Evolutionary conservation across 2,113 vertebrate genomes (phyloP).

Genomic region (Xerus inauris): DNA sequence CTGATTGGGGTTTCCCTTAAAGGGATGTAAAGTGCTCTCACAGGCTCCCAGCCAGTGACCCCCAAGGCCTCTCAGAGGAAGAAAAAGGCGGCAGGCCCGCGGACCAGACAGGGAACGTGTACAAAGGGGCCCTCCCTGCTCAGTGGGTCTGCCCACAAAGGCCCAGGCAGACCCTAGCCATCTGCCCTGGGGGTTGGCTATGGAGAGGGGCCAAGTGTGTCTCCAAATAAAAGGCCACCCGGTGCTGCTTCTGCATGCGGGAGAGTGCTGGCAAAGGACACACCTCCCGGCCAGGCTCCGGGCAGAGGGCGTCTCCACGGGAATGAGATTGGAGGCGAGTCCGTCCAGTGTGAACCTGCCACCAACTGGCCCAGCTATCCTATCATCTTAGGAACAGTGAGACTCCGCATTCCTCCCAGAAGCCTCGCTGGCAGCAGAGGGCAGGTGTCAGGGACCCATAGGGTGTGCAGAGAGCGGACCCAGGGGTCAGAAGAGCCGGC

Average conservation of each 20-base stretch:
- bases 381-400: background rate
- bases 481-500: background rate
- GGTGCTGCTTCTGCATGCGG: conserved; percentile 36
- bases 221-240: conserved; percentile 63
- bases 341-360: background rate
- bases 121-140: background rate
- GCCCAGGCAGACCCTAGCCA: background rate
- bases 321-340: background rate
- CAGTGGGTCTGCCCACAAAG: background rate
- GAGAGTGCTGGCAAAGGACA: background rate
- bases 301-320: background rate
- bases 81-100: conserved; percentile 25
- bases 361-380: background rate
- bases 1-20: background rate
- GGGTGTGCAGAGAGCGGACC: background rate
- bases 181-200: background rate
- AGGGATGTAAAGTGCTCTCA: conserved; percentile 76
- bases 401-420: background rate
- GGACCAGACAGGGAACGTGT: background rate
- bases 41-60: background rate
- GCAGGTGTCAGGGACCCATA: background rate
- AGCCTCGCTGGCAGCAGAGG: background rate
- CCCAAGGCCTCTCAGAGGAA: conserved; percentile 65
- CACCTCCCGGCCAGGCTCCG: background rate
- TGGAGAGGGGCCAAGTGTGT: background rate